Evolutionary conservation across 2,113 vertebrate genomes (phyloP).

Genomic region (Tragelaphus imberbis): DNA sequence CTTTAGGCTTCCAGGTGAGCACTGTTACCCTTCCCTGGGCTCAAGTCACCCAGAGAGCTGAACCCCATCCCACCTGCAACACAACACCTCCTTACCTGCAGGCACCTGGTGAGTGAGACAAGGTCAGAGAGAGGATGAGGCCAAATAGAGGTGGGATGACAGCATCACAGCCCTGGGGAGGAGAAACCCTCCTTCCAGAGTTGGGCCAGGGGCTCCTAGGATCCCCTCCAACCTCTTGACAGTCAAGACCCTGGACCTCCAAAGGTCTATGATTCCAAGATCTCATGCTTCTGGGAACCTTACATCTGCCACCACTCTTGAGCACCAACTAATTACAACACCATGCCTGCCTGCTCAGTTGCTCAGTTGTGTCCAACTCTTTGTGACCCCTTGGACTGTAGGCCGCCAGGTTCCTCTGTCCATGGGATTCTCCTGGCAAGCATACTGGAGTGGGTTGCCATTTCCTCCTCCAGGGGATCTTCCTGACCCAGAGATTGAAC

Average conservation of each 20-base stretch:
- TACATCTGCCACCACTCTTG: not conserved
- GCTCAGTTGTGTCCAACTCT: not conserved
- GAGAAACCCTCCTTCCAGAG: not conserved
- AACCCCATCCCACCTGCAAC: not conserved
- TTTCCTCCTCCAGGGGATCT: not conserved
- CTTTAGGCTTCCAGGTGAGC: not conserved
- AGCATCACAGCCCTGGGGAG: not conserved
- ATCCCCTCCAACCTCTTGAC: not conserved
- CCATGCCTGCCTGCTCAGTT: not conserved
- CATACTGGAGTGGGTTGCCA: not conserved
- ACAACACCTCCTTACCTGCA: too few relatives aligned
- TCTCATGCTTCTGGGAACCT: not conserved
- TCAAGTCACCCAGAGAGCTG: not conserved
- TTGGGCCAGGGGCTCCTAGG: not conserved
- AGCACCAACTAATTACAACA: not conserved
- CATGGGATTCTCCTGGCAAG: not conserved
- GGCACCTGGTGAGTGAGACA: not conserved
- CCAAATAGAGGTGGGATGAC: not conserved
- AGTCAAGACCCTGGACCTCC: not conserved
- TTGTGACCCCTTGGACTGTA: not conserved
- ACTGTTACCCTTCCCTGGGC: not conserved
- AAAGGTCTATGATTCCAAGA: not conserved
- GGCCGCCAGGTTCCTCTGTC: not conserved
- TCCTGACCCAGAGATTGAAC: not conserved
- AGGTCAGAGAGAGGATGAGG: not conserved